Conservation (phyloP, 23 tunicate genomes). For the Ciona savignyi region DNA sequence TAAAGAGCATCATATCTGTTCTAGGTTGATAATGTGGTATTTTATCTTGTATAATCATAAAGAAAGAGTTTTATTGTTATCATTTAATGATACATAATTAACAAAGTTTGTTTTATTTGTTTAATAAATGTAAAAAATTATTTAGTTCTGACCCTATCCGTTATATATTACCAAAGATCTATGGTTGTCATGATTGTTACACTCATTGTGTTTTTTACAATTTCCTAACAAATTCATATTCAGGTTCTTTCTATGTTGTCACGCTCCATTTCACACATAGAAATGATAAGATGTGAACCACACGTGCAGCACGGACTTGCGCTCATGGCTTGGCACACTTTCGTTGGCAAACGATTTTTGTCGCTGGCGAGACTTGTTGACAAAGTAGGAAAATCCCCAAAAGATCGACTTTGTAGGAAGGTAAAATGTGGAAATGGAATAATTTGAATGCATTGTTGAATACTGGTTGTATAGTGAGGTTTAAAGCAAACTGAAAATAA, state of each 20-base stretch:
- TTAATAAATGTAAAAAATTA: no score
- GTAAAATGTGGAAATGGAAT: no score
- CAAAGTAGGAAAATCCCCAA: constrained; percentile 83
- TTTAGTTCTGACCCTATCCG: neutral
- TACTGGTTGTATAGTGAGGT: no score
- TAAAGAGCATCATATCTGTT: no score
- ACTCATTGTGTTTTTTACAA: neutral
- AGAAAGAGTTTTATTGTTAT: no score
- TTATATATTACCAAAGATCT: neutral
- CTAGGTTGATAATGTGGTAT: no score
- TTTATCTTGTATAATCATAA: no score
- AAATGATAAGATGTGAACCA: constrained; percentile 25
- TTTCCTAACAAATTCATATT: neutral
- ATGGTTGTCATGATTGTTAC: neutral
- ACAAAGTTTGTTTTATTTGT: no score
- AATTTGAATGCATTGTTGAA: no score
- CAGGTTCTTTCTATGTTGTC: constrained; percentile 27
- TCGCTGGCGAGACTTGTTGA: constrained; percentile 60
- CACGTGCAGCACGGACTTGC: constrained; percentile 59
- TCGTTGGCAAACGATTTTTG: constrained; percentile 25
- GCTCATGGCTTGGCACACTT: constrained; percentile 62
- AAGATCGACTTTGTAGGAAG: constrained; percentile 70
- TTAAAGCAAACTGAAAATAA: no score
- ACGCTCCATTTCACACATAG: constrained; percentile 24
- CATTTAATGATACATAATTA: no score